phyloP scores from a whole-genome alignment of 2,888 invertebrate genomes.

The Linnaemya vulpina region DNA sequence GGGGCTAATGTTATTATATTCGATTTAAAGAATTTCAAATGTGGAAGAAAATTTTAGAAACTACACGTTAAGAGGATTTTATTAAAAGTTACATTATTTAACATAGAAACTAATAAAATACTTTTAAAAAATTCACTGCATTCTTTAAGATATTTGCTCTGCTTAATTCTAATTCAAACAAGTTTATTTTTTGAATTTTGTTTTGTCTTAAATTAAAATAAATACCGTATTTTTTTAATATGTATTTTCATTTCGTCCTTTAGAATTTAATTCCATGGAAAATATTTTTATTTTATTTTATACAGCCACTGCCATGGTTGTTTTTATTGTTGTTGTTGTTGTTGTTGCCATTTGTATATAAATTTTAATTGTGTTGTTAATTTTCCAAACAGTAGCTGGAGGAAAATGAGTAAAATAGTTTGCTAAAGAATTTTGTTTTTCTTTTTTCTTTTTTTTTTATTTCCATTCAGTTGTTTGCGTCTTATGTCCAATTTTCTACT shows the following conservation, averaged over 20 bases:
- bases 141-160: background rate
- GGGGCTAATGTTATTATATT: too few species aligned
- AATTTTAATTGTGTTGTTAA: conserved; percentile 73
- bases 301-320: background rate
- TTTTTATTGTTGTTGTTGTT: background rate
- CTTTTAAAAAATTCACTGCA: background rate
- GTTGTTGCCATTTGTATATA: conserved; percentile 58
- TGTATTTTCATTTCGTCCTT: conserved; percentile 49
- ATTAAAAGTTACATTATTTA: background rate
- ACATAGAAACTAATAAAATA: background rate
- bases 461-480: conserved; percentile 58
- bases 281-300: conserved; percentile 55
- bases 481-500: conserved; percentile 63
- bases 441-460: conserved; percentile 22
- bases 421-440: conserved; percentile 48
- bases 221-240: background rate
- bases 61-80: background rate
- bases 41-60: background rate
- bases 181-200: conserved; percentile 35
- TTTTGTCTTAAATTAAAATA: background rate
- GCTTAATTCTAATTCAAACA: conserved; percentile 25
- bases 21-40: too few species aligned
- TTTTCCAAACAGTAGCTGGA: conserved; percentile 65
- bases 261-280: conserved; percentile 66
- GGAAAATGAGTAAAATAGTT: conserved; percentile 69